Percentiles rank a stretch among this genome's conserved stretches.
phyloP scores from a whole-genome alignment of 2,888 invertebrate genomes.

The Strigamia transsilvanica region DNA sequence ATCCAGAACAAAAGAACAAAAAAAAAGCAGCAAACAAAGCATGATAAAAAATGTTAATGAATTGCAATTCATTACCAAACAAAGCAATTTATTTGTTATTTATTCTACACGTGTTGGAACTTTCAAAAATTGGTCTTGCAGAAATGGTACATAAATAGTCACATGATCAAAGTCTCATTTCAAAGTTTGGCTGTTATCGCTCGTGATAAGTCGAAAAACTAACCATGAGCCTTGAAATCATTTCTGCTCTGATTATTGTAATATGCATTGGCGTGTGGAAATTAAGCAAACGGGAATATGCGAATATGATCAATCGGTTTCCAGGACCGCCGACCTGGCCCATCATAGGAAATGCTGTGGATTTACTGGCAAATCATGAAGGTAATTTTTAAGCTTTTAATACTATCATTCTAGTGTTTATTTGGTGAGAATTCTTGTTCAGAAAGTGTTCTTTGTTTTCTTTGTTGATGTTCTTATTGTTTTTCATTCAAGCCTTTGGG shows the following conservation, averaged over 20 bases:
- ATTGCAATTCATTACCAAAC: too few species aligned
- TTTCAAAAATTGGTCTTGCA: neutral
- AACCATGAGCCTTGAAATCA: neutral
- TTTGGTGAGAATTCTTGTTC: too few species aligned
- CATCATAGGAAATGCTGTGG: slow-evolving; percentile 71
- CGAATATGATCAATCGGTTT: slow-evolving; percentile 66
- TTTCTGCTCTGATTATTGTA: neutral
- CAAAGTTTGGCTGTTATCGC: neutral
- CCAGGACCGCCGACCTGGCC: slow-evolving; percentile 71
- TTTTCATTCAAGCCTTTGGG: neutral
- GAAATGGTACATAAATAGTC: neutral
- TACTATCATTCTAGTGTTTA: too few species aligned
- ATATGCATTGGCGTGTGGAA: neutral
- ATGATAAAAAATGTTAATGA: too few species aligned
- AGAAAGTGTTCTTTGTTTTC: too few species aligned
- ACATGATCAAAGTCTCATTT: neutral
- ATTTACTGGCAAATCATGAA: slow-evolving; percentile 71
- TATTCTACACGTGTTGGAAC: neutral
- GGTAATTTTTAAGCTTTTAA: too few species aligned
- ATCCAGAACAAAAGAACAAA: too few species aligned
- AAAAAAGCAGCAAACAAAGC: too few species aligned
- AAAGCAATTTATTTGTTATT: neutral
- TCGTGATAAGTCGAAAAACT: neutral
- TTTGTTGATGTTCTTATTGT: neutral
- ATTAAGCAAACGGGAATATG: neutral